Evolutionary conservation across 2,888 invertebrate species (phyloP), one percentile per base, ranked within the genome.

Genomic region (Mimas tiliae): DNA sequence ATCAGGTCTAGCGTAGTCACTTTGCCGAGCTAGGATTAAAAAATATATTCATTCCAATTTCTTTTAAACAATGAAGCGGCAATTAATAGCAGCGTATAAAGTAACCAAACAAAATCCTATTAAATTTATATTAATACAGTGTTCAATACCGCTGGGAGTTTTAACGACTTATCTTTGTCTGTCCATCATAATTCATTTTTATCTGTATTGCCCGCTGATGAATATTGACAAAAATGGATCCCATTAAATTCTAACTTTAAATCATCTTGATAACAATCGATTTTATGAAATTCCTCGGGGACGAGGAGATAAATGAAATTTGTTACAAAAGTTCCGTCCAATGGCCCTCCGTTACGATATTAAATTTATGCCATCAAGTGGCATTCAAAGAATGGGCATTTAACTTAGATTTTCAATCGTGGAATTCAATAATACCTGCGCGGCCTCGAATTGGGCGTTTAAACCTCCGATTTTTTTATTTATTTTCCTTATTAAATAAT

Each of bases 311-410:
- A 91, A 90, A 91, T 91, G 86, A 90, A 91, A 91, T 91, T 91
- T 91, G 91, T 91, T 90, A 91, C 91, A 88, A 90, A 91, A 91
- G 89, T 91, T 90, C 81, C 79, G 82, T 82, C 83, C 84, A 84
- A 87, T 83, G 82, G 84, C 84, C 84, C 84, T 83, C 83, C 87
- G 88, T 86, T 83, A 84, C 87, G 90, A 89, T 91, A 91, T 91
- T 91, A 91, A 91, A 91, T 91, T 91, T 90, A 90, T 89, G 88
- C 89, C 86, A 88, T 87, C 88, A 85, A 90, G 85, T 87, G 88
- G 89, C 83, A 88, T 91, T 87, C 85, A 83, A 84, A 83, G 85
- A 87, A 86, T 86, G 88, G 80, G 83, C 86, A 84, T 89, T 89
- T 86, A 86, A 86, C 84, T 87, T 84, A 85, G 83, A 86, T 86